Evolutionary conservation across 2,888 invertebrate species (phyloP).

Genomic region (Myopa tessellatipennis): DNA sequence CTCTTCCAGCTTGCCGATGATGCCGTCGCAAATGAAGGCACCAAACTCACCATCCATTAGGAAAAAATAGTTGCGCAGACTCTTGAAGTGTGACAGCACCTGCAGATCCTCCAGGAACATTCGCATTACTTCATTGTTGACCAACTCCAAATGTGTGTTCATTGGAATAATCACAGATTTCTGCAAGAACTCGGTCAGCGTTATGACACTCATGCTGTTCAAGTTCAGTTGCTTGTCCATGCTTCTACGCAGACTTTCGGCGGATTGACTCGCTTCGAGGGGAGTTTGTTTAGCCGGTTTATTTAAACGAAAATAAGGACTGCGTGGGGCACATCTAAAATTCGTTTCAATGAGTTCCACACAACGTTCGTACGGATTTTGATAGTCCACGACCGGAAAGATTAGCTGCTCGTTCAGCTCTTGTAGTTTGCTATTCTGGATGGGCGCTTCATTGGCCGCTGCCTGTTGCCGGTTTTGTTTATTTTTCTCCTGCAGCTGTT

Average conservation of each 20-base stretch:
- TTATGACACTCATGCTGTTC: constrained; percentile 56
- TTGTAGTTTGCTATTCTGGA: constrained; percentile 40
- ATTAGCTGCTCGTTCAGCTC: neutral
- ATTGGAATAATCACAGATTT: constrained; percentile 78
- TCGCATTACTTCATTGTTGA: constrained; percentile 79
- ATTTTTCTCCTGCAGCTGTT: constrained; percentile 11
- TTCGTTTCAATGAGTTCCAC: constrained; percentile 54
- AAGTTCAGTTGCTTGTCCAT: constrained; percentile 48
- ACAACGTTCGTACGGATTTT: constrained; percentile 53
- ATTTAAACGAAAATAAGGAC: constrained; percentile 53
- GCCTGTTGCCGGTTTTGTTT: constrained; percentile 44
- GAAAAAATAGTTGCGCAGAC: constrained; percentile 82
- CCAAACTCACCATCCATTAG: constrained; percentile 85
- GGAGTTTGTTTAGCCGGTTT: constrained; percentile 27
- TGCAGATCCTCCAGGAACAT: constrained; percentile 75
- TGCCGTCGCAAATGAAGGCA: constrained; percentile 76
- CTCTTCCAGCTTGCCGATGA: constrained; percentile 76
- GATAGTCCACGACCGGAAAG: constrained; percentile 39
- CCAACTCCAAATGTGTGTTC: constrained; percentile 75
- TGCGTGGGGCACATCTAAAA: constrained; percentile 54
- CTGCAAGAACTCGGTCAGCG: constrained; percentile 73
- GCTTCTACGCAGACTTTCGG: constrained; percentile 11
- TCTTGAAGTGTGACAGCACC: constrained; percentile 76
- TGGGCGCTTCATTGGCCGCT: constrained; percentile 39
- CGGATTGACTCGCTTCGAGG: constrained; percentile 19